Evolutionary conservation across 2,113 vertebrate genomes (phyloP).

Genomic region (Nycticorax nycticorax): DNA sequence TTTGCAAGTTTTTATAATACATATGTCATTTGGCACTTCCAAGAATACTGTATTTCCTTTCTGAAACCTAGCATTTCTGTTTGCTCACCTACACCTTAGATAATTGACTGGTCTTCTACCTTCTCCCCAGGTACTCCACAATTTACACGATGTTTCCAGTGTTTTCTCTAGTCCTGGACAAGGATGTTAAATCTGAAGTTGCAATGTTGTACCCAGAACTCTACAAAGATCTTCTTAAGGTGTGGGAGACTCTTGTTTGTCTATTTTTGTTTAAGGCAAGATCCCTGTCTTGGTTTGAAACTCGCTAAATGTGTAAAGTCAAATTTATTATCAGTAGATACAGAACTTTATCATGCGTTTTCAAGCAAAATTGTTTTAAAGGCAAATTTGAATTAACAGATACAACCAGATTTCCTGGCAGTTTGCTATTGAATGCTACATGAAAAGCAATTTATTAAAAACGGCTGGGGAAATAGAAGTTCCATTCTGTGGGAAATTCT

Average conservation of each 20-base stretch:
- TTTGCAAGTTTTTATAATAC: not conserved
- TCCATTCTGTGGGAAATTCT: slow-evolving; percentile 42
- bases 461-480: not conserved
- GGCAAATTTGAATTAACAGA: not conserved
- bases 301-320: not conserved
- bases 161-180: slow-evolving; percentile 96
- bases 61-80: not conserved
- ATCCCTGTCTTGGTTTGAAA: not conserved
- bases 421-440: not conserved
- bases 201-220: slow-evolving; percentile 98
- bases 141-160: slow-evolving; percentile 99
- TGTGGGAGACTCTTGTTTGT: not conserved
- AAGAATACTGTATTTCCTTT: not conserved
- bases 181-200: slow-evolving; percentile 96
- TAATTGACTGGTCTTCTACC: not conserved
- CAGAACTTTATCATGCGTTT: not conserved
- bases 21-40: not conserved
- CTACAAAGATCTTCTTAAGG: slow-evolving; percentile 98
- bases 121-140: slow-evolving; percentile 87
- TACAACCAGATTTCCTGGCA: not conserved
- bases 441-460: slow-evolving; percentile 50
- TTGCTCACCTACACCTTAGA: not conserved
- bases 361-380: not conserved
- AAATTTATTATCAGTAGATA: not conserved
- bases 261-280: not conserved